Percentiles rank a stretch among this genome's conserved stretches.
Evolutionary conservation across 2,888 invertebrate genomes (phyloP).

Genomic region (Caenorhabditis virilis): DNA sequence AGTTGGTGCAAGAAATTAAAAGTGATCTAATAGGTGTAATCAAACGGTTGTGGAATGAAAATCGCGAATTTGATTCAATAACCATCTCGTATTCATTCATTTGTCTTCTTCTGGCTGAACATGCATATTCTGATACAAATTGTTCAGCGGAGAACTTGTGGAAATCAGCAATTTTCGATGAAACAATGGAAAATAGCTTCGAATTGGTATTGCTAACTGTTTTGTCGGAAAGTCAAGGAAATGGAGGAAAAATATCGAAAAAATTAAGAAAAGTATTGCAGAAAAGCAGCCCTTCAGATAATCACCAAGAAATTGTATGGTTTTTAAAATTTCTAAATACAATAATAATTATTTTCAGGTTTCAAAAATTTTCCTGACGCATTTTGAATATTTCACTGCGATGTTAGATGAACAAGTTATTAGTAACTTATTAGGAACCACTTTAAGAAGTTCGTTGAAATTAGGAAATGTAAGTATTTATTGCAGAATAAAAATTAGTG

Average conservation of each 20-base stretch:
- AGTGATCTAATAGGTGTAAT: not conserved
- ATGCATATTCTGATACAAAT: not conserved
- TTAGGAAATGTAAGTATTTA: no score
- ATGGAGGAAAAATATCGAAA: no score
- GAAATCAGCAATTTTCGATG: not conserved
- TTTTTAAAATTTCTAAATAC: no score
- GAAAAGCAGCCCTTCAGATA: no score
- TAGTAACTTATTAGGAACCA: not conserved
- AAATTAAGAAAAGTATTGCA: no score
- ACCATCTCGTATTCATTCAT: not conserved
- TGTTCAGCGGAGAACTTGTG: no score
- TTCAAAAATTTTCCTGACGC: not conserved
- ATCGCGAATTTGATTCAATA: not conserved
- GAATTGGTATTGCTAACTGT: not conserved
- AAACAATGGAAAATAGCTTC: not conserved
- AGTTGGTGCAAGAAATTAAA: not conserved
- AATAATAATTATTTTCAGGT: constrained; percentile 1
- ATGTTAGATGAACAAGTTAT: not conserved
- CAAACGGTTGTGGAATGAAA: not conserved
- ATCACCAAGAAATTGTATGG: no score
- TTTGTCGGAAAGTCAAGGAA: not conserved
- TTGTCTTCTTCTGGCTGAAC: not conserved
- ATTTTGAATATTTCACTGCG: not conserved
- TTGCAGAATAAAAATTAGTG: no score
- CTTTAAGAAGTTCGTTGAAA: no score